A percentile compares a stretch with the other conserved stretches of the same genome.
Conservation (phyloP, 2,113 vertebrate species). For the Anseranas semipalmata region DNA sequence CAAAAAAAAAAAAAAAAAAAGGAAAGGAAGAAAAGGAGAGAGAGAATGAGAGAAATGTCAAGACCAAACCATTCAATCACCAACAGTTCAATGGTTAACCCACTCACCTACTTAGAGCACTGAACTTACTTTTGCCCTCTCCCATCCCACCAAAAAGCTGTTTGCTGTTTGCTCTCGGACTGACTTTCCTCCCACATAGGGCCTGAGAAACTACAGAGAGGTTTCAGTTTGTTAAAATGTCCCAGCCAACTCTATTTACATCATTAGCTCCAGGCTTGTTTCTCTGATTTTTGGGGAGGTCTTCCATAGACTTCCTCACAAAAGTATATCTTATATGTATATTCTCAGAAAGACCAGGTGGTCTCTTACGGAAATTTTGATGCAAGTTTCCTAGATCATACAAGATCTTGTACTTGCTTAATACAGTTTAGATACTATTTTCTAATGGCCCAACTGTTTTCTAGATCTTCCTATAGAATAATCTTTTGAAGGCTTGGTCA, state of each 20-base stretch:
- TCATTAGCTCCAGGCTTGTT: not conserved
- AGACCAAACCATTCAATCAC: not conserved
- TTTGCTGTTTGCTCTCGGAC: not conserved
- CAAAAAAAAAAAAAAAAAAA: not conserved
- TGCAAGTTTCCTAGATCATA: not conserved
- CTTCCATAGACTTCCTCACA: not conserved
- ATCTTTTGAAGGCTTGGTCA: not conserved
- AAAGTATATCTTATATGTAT: rapidly evolving
- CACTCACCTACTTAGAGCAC: not conserved
- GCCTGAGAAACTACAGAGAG: not conserved
- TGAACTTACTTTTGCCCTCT: not conserved
- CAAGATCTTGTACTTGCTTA: not conserved
- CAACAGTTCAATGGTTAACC: not conserved
- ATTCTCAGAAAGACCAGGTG: not conserved
- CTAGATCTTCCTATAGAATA: not conserved
- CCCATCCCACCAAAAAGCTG: not conserved
- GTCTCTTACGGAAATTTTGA: not conserved
- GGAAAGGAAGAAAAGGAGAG: too few species aligned
- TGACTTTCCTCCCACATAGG: not conserved
- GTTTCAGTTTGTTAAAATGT: not conserved
- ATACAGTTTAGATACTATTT: not conserved
- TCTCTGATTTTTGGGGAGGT: not conserved
- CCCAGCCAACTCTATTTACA: not conserved
- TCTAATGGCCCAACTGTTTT: not conserved
- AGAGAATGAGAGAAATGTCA: not conserved